Conservation (phyloP, 2,113 vertebrate species). For the Anas platyrhynchos region DNA sequence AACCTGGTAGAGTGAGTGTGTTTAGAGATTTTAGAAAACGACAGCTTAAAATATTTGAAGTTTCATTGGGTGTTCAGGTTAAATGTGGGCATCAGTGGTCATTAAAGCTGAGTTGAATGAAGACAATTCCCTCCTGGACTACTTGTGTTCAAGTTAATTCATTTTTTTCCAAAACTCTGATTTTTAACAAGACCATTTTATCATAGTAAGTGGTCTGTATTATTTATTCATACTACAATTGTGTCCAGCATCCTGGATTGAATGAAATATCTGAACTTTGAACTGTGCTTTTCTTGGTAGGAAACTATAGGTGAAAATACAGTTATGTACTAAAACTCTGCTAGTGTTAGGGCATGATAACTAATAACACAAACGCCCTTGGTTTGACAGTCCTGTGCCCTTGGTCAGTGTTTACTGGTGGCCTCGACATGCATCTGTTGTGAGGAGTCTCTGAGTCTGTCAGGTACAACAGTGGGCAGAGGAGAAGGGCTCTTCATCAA, state of each 20-base stretch:
- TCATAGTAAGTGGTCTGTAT: not conserved
- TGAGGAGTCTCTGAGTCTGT: not conserved
- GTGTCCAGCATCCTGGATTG: not conserved
- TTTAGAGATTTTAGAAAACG: slow-evolving; percentile 36
- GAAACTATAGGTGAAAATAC: not conserved
- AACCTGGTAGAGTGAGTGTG: not conserved
- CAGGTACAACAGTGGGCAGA: slow-evolving; percentile 28
- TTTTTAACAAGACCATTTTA: not conserved
- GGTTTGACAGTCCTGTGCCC: not conserved
- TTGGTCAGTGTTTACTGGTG: not conserved
- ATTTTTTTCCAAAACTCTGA: not conserved
- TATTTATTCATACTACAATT: slow-evolving; percentile 5
- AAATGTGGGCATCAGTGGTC: slow-evolving; percentile 10
- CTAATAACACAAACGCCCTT: not conserved
- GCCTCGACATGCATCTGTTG: slow-evolving; percentile 46
- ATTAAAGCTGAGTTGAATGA: slow-evolving; percentile 6
- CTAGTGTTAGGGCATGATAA: not conserved
- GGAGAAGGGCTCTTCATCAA: slow-evolving; percentile 31
- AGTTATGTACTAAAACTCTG: not conserved
- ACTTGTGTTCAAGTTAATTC: not conserved
- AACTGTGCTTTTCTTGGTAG: not conserved
- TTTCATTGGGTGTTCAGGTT: not conserved
- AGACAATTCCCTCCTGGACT: slow-evolving; percentile 2
- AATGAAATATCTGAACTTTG: not conserved
- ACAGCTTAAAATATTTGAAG: not conserved